Evolutionary conservation across 2,797 vertebrate species (phyloP).

Genomic region (Oceanodroma leucorhoa): DNA sequence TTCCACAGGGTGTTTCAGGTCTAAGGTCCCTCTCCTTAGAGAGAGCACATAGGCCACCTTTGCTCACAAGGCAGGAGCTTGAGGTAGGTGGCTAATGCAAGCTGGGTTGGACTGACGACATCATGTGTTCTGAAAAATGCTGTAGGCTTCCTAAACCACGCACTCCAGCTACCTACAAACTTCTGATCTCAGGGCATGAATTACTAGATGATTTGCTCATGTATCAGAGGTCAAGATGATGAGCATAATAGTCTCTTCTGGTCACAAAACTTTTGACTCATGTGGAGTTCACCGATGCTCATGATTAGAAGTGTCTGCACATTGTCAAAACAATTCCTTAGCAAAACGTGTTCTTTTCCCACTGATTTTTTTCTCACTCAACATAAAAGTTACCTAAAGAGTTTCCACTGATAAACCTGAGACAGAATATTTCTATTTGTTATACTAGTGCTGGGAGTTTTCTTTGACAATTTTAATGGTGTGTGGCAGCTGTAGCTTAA

Average conservation of each 20-base stretch:
- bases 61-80: background rate
- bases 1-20: background rate
- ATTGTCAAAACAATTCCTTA: background rate
- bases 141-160: background rate
- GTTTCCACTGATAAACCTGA: background rate
- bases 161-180: background rate
- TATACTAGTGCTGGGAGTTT: background rate
- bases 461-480: background rate
- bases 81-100: background rate
- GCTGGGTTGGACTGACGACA: background rate
- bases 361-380: background rate
- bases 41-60: background rate
- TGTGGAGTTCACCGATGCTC: background rate
- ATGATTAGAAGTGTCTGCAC: background rate
- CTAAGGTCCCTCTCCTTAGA: background rate
- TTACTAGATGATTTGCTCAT: background rate
- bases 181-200: background rate
- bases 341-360: background rate
- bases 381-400: background rate
- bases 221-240: background rate
- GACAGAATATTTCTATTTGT: background rate
- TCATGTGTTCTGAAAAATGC: background rate
- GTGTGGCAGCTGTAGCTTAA: background rate
- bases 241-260: background rate
- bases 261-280: background rate